Conservation (phyloP, 2,113 vertebrate genomes). For the Urocitellus parryii region DNA sequence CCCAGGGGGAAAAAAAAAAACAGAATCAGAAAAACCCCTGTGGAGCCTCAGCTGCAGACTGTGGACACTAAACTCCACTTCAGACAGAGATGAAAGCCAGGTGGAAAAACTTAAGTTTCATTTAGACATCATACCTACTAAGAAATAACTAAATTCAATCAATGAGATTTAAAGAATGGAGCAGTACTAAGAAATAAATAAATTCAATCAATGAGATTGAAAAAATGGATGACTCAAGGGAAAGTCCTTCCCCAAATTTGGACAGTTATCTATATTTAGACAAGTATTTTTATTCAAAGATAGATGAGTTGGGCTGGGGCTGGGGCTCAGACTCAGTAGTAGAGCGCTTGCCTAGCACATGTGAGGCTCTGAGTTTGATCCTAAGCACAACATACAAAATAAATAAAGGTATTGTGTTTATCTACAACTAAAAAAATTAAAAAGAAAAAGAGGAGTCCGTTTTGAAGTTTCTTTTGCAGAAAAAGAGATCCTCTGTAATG, state of each 20-base stretch:
- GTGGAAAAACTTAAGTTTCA: neutral
- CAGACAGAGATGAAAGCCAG: neutral
- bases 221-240: neutral
- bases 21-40: neutral
- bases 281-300: neutral
- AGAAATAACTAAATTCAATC: neutral
- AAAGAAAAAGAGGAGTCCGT: no score
- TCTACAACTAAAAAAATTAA: no score
- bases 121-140: neutral
- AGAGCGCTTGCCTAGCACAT: no score
- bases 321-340: no score
- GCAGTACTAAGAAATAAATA: neutral
- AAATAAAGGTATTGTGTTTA: no score
- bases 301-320: no score
- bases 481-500: neutral
- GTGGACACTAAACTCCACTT: neutral
- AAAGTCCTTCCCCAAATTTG: neutral
- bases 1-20: neutral
- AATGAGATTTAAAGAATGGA: neutral
- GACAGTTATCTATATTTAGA: neutral
- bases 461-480: neutral
- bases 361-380: no score
- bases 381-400: no score
- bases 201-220: neutral
- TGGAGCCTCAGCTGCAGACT: neutral